Evolutionary conservation across 2,888 invertebrate genomes (phyloP), one percentile per base, ranked within the genome.

Genomic region (Nineta flava): DNA sequence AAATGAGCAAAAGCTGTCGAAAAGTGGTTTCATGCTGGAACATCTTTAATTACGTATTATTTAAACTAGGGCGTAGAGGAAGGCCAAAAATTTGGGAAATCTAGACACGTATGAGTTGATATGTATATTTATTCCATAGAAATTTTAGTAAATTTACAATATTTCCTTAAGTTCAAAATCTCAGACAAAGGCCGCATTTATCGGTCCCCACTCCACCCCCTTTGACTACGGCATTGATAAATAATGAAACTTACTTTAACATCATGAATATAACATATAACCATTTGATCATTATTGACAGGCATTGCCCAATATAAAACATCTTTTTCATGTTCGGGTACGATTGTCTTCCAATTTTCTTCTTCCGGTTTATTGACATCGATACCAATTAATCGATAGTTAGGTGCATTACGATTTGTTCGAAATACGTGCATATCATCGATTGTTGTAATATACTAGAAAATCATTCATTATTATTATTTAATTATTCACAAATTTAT

Each of bases 381-480:
- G 55, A 96, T 88, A 56, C 77, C 75, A 60, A 96, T 79, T 41
- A 97, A 74, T 54, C 84, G 80, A 69, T 92, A 94, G 68, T 92
- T 92, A 6, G 94, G 88, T 1, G 97, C 88, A 65, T 90, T 77
- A 67, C 88, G 87, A 68, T 97, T 96, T 17, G 97, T 96, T 44
- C 86, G 81, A 66, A 97, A 87, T 60, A 87, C 79, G 55, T 85
- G 83, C 57, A 83, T 75, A 0, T 81, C 75, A 1, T 82, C 93
- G 54, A 84, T 80, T 66, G 94, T 96, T 19, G 93, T 88, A 15
- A 97, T 72, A 63, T 93, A 96, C 87, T 94, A 69, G 55, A 60
- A 56, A 26, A 26, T 2, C 26, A 6, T 26, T 26, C 2, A 26
- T 26, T 26, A 19, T 5, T 5, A 5, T 54, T 16, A 2, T n/a